These are phyloP conservation scores for Lucinisca nassula DNA, from an alignment of 2,888 invertebrate species.

Conservation along the genomic window DNA sequence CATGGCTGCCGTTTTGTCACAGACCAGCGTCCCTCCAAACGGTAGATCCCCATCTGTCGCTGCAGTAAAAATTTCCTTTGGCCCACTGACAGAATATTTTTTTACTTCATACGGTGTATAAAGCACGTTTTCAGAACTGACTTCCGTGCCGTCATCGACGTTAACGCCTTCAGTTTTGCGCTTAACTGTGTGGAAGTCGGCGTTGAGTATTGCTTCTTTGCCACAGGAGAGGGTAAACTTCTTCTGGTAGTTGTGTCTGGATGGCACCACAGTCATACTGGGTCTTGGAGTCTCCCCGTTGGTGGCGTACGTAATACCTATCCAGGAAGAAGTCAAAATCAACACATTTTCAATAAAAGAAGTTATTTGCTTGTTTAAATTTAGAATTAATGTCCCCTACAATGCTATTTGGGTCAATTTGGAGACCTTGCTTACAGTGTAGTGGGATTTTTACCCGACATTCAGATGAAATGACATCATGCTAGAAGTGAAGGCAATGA, in stretches of 20 bases:
- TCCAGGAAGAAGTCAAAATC: no score
- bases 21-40: constrained; percentile 6
- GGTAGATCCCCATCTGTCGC: background rate
- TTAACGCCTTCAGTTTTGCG: background rate
- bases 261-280: constrained; percentile 41
- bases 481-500: no score
- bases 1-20: constrained; percentile 14
- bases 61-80: background rate
- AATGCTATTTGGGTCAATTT: background rate
- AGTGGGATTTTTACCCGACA: no score
- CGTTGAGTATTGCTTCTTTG: background rate
- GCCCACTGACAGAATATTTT: background rate
- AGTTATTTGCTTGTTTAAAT: background rate
- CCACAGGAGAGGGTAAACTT: background rate
- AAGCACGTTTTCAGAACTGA: background rate
- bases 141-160: background rate
- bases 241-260: background rate
- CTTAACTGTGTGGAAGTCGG: background rate
- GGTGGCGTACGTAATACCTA: constrained; percentile 31
- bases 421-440: no score
- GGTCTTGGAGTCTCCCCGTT: constrained; percentile 19
- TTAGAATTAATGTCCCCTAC: background rate
- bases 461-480: no score
- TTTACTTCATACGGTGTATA: background rate
- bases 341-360: no score